A percentile compares a stretch with the other conserved stretches of the same genome.
Conservation (phyloP, 2,113 vertebrate genomes). For the Esox niger region DNA sequence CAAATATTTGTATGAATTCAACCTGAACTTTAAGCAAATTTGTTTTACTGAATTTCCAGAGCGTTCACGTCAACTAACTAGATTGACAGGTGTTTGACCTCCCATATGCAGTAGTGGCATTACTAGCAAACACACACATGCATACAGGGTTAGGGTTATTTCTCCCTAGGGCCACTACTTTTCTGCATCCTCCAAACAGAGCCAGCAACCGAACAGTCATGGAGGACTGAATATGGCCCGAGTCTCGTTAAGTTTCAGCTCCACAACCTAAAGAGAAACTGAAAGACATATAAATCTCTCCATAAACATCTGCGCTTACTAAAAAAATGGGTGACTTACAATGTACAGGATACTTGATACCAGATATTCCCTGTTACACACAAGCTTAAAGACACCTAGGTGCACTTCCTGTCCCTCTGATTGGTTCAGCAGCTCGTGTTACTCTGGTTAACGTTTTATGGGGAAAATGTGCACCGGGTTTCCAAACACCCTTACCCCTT, state of each 20-base stretch:
- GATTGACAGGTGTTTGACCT: too few relatives aligned
- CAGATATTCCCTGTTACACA: slow-evolving; percentile 49
- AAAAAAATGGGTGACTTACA: slow-evolving; percentile 32
- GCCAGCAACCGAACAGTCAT: slow-evolving; percentile 49
- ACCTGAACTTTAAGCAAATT: too few relatives aligned
- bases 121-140: background rate
- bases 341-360: slow-evolving; percentile 37
- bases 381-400: slow-evolving; percentile 34
- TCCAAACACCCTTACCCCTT: slow-evolving; percentile 12
- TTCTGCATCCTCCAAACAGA: slow-evolving; percentile 35
- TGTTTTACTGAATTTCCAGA: too few relatives aligned
- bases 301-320: slow-evolving; percentile 61
- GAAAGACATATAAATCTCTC: slow-evolving; percentile 39
- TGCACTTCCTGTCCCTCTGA: slow-evolving; percentile 7
- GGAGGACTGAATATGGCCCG: slow-evolving; percentile 27
- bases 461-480: slow-evolving; percentile 19
- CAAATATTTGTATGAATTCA: too few relatives aligned
- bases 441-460: slow-evolving; percentile 31
- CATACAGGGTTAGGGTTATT: slow-evolving; percentile 38
- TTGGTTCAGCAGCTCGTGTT: slow-evolving; percentile 9
- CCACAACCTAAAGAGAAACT: slow-evolving; percentile 4
- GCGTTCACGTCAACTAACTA: background rate
- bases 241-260: slow-evolving; percentile 36
- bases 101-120: too few relatives aligned
- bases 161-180: slow-evolving; percentile 23